Evolutionary conservation across 2,888 invertebrate species (phyloP), one percentile per base, ranked within the genome.

Genomic region (Andrena bicolor): DNA sequence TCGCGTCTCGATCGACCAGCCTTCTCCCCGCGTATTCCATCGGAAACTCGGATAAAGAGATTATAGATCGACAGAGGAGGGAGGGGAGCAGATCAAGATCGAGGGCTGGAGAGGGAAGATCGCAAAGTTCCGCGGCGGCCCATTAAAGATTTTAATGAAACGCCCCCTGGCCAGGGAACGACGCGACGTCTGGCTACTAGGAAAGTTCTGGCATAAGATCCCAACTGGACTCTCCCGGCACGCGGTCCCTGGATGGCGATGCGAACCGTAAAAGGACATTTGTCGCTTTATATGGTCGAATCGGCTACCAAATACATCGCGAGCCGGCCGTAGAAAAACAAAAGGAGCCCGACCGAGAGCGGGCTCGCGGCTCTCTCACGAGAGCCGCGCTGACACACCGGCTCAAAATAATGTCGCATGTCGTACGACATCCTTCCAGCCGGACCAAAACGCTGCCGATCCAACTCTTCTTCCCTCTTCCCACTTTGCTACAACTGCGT

Each of bases 261-360:
- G 88, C 83, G 76, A 7, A 58, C 93, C 92, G 87, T 92, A 92
- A 92, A 92, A 92, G 92, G 92, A 93, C 90, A 92, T 92, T 93
- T 93, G 92, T 90, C 90, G 90, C 93, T 92, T 90, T 92, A 92
- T 92, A 92, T 92, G 93, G 93, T 77, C 86, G 91, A 90, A 90
- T 90, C 92, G 90, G 88, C 90, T 92, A 91, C 92, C 92, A 92
- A 91, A 92, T 91, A 90, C 90, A 92, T 92, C 92, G 90, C 87
- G 90, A 89, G 87, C 82, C 85, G 87, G 74, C 86, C 82, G 86
- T 86, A 89, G 92, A 92, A 91, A 92, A 92, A 92, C 90, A 91
- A 90, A 91, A 91, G 88, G 85, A 88, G 88, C 86, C 86, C 84
- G 88, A 81, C 79, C 80, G 84, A 76, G 83, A 81, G 77, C 61